These are phyloP conservation scores for Damaliscus lunatus DNA, from an alignment of 2,113 vertebrate species.

Conservation along the genomic window DNA sequence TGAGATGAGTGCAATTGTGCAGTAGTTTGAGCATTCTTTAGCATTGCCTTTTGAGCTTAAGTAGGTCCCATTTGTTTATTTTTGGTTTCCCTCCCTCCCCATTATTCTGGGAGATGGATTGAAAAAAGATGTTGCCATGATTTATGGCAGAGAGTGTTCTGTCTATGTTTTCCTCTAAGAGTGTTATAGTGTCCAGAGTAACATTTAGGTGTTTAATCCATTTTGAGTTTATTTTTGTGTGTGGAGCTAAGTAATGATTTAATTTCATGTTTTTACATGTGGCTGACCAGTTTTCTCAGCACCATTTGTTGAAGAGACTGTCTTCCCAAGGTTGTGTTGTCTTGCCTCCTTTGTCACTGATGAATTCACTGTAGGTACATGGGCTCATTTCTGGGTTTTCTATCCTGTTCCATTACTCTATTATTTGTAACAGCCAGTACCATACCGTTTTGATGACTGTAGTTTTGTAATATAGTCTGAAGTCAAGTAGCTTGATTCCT, in stretches of 20 bases:
- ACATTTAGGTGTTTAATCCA: background rate
- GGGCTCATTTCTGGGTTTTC: too few species aligned
- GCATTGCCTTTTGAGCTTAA: background rate
- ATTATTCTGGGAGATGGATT: background rate
- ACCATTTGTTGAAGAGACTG: background rate
- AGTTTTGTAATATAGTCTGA: background rate
- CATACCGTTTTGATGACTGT: background rate
- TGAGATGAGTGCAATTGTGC: too few species aligned
- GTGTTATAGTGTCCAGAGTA: background rate
- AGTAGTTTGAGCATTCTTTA: too few species aligned
- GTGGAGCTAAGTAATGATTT: background rate
- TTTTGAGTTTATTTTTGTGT: background rate
- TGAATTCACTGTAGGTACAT: too few species aligned
- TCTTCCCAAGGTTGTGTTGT: too few species aligned
- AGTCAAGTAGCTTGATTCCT: background rate
- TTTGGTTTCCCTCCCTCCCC: background rate
- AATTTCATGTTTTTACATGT: background rate
- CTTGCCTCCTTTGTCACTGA: too few species aligned
- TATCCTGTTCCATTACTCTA: too few species aligned
- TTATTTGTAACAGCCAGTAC: too few species aligned
- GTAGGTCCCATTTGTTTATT: background rate
- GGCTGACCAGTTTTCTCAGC: background rate
- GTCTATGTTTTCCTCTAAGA: background rate
- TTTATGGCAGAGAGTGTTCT: background rate
- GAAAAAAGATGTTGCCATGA: background rate